A percentile compares a stretch with the other conserved stretches of the same genome.
Conservation (phyloP, 2,113 vertebrate genomes). For the Caranx ignobilis region DNA sequence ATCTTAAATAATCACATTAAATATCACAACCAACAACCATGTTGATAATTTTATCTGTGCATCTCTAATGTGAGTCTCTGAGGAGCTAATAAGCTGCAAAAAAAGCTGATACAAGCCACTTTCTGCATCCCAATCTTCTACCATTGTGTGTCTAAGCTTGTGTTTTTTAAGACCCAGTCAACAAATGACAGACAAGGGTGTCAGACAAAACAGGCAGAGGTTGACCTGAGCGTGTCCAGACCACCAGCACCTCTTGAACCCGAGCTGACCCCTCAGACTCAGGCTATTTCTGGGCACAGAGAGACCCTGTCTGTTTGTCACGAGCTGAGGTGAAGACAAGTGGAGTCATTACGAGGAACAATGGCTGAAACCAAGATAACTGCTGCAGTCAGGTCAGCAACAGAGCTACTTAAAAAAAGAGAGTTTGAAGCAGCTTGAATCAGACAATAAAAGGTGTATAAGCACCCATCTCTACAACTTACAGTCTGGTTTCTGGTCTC, state of each 20-base stretch:
- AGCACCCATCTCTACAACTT: neutral
- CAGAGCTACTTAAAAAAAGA: neutral
- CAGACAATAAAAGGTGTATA: neutral
- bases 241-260: constrained; percentile 20
- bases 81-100: neutral
- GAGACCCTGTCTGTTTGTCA: neutral
- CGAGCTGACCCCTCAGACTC: constrained; percentile 9
- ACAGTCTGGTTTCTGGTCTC: neutral
- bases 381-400: neutral
- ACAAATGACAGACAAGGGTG: no score
- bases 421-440: neutral
- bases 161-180: neutral
- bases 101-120: neutral
- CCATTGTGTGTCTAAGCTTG: neutral
- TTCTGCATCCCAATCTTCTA: neutral
- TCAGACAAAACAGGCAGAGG: neutral
- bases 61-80: neutral
- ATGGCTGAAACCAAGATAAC: neutral
- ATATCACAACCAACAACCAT: neutral
- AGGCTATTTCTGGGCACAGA: constrained; percentile 23
- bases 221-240: neutral
- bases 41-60: neutral
- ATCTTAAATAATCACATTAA: neutral
- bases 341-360: neutral
- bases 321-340: neutral